Conservation (phyloP, 2,888 invertebrate species). For the Lacanobia wlatinum region DNA sequence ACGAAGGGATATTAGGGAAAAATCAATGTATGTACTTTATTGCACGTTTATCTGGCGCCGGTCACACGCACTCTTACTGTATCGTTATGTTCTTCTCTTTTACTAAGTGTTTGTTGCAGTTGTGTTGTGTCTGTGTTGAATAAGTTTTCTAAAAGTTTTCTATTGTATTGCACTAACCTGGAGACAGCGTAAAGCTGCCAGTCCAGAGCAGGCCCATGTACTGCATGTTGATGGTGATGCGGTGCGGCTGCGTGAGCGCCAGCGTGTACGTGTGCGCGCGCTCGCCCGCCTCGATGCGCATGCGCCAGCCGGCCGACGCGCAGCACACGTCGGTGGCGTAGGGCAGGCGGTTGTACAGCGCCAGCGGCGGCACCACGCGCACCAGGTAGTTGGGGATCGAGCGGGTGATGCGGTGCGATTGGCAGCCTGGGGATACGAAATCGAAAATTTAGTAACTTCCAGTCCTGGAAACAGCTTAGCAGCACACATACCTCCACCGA, state of each 20-base stretch:
- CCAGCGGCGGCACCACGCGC: conserved; percentile 93
- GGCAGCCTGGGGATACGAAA: conserved; percentile 75
- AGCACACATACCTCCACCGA: too few species aligned
- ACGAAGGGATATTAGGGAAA: too few species aligned
- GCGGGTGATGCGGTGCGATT: conserved; percentile 83
- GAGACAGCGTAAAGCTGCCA: conserved; percentile 93
- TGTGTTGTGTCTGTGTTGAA: too few species aligned
- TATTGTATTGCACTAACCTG: conserved; percentile 76
- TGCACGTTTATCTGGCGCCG: too few species aligned
- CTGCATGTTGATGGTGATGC: conserved; percentile 86
- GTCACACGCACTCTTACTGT: too few species aligned
- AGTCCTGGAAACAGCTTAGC: too few species aligned
- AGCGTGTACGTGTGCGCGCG: conserved; percentile 93
- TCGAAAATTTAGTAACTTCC: too few species aligned
- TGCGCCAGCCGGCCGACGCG: conserved; percentile 72
- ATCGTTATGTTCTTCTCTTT: too few species aligned
- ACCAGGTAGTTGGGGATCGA: conserved; percentile 94
- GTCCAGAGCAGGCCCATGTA: conserved; percentile 93
- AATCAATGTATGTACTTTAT: too few species aligned
- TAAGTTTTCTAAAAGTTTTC: too few species aligned
- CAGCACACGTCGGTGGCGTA: conserved; percentile 86
- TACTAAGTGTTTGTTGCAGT: too few species aligned
- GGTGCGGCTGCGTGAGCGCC: conserved; percentile 91
- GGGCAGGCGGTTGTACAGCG: conserved; percentile 94
- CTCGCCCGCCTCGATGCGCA: conserved; percentile 94